Evolutionary conservation across 2,113 vertebrate genomes (phyloP), one percentile per base, ranked within the genome.

Genomic region (Aegotheles bennettii): DNA sequence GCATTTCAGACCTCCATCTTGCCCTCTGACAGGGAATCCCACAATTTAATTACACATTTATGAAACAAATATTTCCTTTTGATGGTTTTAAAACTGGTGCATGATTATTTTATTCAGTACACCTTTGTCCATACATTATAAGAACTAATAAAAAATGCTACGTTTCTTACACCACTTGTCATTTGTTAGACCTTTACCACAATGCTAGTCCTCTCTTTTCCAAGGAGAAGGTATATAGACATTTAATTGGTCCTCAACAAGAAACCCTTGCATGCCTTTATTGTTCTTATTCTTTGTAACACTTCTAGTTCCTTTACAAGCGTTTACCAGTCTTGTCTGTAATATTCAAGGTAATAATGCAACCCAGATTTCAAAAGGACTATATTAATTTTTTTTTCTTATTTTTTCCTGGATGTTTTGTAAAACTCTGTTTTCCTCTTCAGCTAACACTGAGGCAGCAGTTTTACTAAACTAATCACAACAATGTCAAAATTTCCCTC

Each of bases 391-490:
- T n/a, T 1, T 54, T 82, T 38, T 51, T 59, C 45, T 57, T 60
- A n/a, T 59, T 90, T 90, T 77, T 79, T 67, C 38, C 61, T 42
- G 9, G 17, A 59, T 28, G 26, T 56, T 91, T 82, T 51, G 4
- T 47, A 67, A 48, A 91, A 54, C 16, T 47, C 24, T 36, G 38
- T 93, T 95, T 93, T 89, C 59, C 24, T 81, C 74, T 61, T 65
- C 36, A 89, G 61, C 26, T 35, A 35, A 4, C 3, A 1, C 23
- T 43, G 47, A 84, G 61, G 16, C 10, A 3, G 80, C 70, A 75
- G 29, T 75, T 93, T 82, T 78, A 87, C 42, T 87, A 43, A 89
- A 75, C 74, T 68, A 56, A 95, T 59, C 69, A 85, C 36, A 93
- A n/a, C n/a, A 43, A 77, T 2, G 4, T 10, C 54, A 77, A 60